A percentile compares a stretch with the other conserved stretches of the same genome.
Conservation (phyloP, 2,888 invertebrate genomes). For the Lingula anatina region DNA sequence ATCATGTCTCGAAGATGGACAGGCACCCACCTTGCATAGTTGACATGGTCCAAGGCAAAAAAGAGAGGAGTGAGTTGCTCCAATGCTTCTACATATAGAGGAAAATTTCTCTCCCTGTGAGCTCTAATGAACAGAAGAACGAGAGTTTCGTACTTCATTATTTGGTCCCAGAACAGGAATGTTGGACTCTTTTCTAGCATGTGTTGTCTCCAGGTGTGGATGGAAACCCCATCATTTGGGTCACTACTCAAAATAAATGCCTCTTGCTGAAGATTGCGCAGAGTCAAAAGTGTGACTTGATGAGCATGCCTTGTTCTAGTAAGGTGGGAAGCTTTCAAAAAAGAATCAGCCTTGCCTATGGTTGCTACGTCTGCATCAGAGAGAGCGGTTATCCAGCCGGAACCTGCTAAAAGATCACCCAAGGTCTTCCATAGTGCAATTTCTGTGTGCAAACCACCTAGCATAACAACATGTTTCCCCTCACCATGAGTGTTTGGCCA, state of each 20-base stretch:
- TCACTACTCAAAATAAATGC: not conserved
- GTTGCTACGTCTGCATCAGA: conserved; percentile 1
- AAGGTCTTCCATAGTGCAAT: conserved; percentile 4
- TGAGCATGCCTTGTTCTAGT: conserved; percentile 9
- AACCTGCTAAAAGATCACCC: conserved; percentile 1
- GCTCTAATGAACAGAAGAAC: conserved; percentile 7
- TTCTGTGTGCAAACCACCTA: conserved; percentile 5
- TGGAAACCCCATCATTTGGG: not conserved
- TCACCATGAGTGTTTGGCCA: conserved; percentile 7
- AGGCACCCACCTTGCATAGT: conserved; percentile 13
- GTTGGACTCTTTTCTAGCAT: conserved; percentile 1
- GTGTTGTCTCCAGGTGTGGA: conserved; percentile 3
- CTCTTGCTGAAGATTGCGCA: conserved; percentile 2
- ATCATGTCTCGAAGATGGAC: conserved; percentile 7
- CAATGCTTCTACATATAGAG: conserved; percentile 5
- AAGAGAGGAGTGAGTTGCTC: conserved; percentile 8
- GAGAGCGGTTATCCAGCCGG: conserved; percentile 7
- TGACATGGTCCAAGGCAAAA: conserved; percentile 9
- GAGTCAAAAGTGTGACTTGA: conserved; percentile 5
- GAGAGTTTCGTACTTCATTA: conserved; percentile 4
- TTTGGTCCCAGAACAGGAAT: conserved; percentile 9
- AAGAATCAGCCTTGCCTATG: conserved; percentile 6
- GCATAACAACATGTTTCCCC: conserved; percentile 1
- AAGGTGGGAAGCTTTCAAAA: conserved; percentile 3
- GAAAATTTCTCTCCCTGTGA: conserved; percentile 5